Conservation (phyloP, 2,113 vertebrate species). For the Notarius lentiginosus region DNA sequence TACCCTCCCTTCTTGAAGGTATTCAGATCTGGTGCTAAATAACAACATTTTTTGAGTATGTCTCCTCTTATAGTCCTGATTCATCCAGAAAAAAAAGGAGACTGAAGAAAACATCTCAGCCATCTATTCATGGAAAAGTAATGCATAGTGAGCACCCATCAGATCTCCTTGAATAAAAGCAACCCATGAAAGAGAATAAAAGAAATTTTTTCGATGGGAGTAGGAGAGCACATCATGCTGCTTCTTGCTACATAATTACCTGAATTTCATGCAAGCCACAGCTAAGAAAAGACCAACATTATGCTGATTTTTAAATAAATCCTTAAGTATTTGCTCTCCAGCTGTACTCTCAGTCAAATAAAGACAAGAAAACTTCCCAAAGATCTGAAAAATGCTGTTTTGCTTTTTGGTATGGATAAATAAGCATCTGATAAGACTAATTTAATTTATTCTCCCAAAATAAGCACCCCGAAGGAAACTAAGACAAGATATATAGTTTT, state of each 20-base stretch:
- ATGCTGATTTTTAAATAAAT: background rate
- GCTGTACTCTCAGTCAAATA: background rate
- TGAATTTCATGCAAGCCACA: background rate
- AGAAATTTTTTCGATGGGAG: background rate
- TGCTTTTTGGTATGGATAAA: background rate
- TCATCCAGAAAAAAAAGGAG: background rate
- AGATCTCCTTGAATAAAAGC: background rate
- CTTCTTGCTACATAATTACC: background rate
- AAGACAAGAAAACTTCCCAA: too few species aligned
- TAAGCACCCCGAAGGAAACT: constrained; percentile 19
- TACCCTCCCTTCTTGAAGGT: background rate
- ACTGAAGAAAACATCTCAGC: background rate
- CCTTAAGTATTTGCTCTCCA: too few species aligned
- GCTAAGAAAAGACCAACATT: background rate
- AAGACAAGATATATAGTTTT: background rate
- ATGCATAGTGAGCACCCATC: constrained; percentile 3
- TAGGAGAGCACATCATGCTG: background rate
- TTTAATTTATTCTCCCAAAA: background rate
- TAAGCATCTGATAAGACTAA: background rate
- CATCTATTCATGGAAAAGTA: background rate
- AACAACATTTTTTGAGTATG: background rate
- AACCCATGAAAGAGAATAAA: background rate
- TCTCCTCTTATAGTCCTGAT: background rate
- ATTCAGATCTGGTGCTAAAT: background rate
- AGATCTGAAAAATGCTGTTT: background rate